These are phyloP conservation scores for Martes flavigula DNA, from an alignment of 2,797 vertebrate species.

Conservation along the genomic window DNA sequence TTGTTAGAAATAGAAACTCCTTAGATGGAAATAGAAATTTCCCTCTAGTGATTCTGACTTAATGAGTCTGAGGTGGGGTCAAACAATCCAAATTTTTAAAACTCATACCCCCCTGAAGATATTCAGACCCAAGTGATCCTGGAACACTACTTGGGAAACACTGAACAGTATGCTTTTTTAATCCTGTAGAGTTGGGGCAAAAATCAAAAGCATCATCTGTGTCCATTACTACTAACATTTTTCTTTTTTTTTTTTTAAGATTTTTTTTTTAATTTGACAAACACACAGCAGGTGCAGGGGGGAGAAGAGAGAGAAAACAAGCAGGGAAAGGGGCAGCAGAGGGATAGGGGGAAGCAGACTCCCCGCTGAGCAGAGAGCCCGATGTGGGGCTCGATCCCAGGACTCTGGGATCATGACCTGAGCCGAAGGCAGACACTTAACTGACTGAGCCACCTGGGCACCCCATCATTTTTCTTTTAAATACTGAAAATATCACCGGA, in stretches of 20 bases:
- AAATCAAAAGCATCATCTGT: neutral
- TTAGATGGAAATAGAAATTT: neutral
- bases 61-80: neutral
- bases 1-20: neutral
- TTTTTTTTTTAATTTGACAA: neutral
- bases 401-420: neutral
- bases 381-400: rapidly evolving
- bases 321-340: no score
- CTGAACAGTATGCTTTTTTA: neutral
- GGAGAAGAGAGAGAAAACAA: no score
- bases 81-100: neutral
- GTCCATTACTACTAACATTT: neutral
- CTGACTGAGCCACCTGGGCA: neutral
- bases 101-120: neutral
- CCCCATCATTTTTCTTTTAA: neutral
- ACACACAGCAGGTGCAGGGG: no score
- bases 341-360: neutral
- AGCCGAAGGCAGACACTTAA: neutral
- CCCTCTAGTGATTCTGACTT: neutral
- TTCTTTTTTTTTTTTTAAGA: neutral
- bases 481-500: neutral
- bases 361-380: neutral
- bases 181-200: neutral
- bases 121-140: neutral
- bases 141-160: neutral